Evolutionary conservation across 2,888 invertebrate genomes (phyloP), one percentile per base, ranked within the genome.

Genomic region (Troglohyphantes excavatus): DNA sequence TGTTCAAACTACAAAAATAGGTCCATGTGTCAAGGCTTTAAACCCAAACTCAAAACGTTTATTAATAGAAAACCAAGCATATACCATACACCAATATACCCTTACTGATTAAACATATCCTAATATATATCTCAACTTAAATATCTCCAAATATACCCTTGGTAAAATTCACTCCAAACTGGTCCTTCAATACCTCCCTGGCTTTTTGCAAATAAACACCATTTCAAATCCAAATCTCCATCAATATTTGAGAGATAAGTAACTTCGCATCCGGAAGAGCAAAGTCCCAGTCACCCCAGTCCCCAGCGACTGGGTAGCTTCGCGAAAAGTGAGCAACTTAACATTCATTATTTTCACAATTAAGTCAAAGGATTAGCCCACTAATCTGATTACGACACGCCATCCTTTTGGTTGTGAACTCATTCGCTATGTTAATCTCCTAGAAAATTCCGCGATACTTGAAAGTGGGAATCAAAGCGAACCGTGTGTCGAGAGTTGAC

Each of bases 341-440:
- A 53, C 53, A n/a, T 53, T 53, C 53, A 53, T 53, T 53, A 53
- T 53, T 53, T 53, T 53, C 53, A 53, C 53, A 53, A 53, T 53
- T 53, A 53, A 53, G 53, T 53, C 53, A 53, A 2, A 53, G 53
- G 53, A 53, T 53, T 53, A 53, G 17, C 53, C 53, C 53, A 53
- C 9, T 53, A 53, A 53, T 53, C 53, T 53, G 53, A 53, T 53
- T 53, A 53, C 53, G 9, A 33, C 33, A 6, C 33, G 33, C 33
- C n/a, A 0, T 53, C 53, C 53, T 53, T n/a, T 53, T 2, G 17
- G 53, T n/a, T n/a, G n/a, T 17, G 53, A n/a, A n/a, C 53, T 53
- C 13, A 53, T 53, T 53, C 53, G 53, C 13, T 53, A 53, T 53
- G 53, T 53, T 17, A 53, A 53, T 53, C 53, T 53, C 53, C n/a